Base-by-base conservation (phyloP, 2,797 vertebrate species). In the Lacerta viridis region DNA sequence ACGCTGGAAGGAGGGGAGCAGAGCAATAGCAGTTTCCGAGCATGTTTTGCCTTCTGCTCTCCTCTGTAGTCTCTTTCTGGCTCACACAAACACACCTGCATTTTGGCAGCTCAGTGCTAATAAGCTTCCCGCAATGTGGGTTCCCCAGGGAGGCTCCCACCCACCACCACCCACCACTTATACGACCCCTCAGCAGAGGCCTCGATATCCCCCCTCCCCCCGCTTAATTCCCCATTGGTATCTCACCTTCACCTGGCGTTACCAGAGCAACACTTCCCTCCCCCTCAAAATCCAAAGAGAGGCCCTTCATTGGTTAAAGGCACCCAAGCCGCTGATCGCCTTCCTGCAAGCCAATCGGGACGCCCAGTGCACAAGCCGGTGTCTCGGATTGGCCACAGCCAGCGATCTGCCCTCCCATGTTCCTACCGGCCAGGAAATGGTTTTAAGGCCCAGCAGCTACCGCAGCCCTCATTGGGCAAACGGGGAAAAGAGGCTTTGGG, bases 191-290 rank as follows among this genome's bases (percentile, higher is more conserved):
- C 1, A 17, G 10, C 86, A 46, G n/a, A 74, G 33, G 4, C 74
- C 9, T 41, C 61, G 50, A 39, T n/a, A 83, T 46, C 6, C n/a
- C 85, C 77, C 18, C 59, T 5, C 61, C 87, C 39, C 27, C 25
- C 4, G 29, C 5, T 1, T 33, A 9, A 20, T 72, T 69, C 68
- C 69, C 50, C 77, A 50, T 55, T 77, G 86, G 27, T 61, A 25
- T 88, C 83, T 85, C 90, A 85, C 86, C 90, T 81, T 46, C 83
- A 82, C 84, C 80, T 80, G 41, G 55, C 50, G 92, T 88, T 91
- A 83, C 93, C 90, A 11, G 59, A 84, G 92, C 84, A 78, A 93
- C 93, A 5, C 74, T 79, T 1, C 90, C 25, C 91, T 2, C 20
- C 85, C 0, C 64, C 64, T 0, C 72, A 7, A 41, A 0, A 1